Conservation (phyloP, 2,797 vertebrate genomes). For the Hypotaenidia philippensis region DNA sequence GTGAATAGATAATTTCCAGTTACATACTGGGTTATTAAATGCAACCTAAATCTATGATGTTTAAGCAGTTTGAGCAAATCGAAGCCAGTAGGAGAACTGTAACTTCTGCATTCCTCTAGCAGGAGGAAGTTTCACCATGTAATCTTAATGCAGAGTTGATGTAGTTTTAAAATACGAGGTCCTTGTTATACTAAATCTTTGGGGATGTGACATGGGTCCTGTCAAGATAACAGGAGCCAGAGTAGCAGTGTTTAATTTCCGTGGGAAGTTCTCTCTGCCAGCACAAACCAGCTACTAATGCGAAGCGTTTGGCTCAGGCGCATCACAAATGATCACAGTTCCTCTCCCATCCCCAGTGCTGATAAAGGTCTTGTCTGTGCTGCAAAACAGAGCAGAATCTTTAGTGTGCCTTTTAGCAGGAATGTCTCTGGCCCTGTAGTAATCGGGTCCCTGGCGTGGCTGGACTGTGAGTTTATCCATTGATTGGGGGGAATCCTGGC, state of each 20-base stretch:
- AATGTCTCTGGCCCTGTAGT: constrained; percentile 6
- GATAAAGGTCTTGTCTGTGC: not conserved
- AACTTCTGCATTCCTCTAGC: constrained; percentile 3
- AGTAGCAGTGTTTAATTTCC: not conserved
- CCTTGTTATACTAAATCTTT: not conserved
- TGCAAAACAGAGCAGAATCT: constrained; percentile 7
- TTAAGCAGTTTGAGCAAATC: constrained; percentile 35
- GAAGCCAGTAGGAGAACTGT: not conserved
- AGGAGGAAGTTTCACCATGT: constrained; percentile 11
- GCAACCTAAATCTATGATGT: constrained; percentile 44
- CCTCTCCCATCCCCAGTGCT: not conserved
- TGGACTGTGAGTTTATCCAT: constrained; percentile 22
- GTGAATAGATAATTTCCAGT: constrained; percentile 66
- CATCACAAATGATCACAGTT: not conserved
- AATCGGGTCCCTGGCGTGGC: not conserved
- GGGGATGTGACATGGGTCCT: not conserved
- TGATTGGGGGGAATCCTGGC: constrained; percentile 54
- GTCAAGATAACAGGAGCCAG: not conserved
- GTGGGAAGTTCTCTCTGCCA: not conserved
- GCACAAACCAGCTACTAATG: not conserved
- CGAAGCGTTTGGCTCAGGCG: not conserved
- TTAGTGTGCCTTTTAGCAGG: constrained; percentile 20
- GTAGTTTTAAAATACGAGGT: constrained; percentile 15
- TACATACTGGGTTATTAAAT: constrained; percentile 47
- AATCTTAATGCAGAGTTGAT: constrained; percentile 52